Evolutionary conservation across 1,140 invertebrate species (phyloP).

Genomic region (Asobara japonica): DNA sequence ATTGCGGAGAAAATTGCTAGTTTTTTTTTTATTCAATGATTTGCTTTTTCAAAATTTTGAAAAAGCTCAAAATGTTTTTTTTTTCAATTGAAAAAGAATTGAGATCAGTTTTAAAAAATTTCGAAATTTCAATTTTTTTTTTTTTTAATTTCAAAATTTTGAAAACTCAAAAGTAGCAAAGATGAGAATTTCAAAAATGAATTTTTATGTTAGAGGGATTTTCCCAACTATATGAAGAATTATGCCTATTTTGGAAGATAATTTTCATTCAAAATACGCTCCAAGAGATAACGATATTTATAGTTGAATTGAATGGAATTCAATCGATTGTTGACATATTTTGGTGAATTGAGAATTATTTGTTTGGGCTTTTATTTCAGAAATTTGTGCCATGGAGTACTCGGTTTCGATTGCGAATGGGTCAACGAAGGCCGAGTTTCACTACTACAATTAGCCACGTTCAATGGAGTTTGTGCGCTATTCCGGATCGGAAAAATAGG

Average conservation of each 20-base stretch:
- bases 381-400: constrained; percentile 58
- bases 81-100: too few relatives aligned
- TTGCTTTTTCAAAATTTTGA: background rate
- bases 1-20: too few relatives aligned
- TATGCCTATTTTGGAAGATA: too few relatives aligned
- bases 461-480: constrained; percentile 71
- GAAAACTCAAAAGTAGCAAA: too few relatives aligned
- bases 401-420: constrained; percentile 82
- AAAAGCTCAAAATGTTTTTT: too few relatives aligned
- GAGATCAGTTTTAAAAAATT: too few relatives aligned
- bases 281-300: background rate
- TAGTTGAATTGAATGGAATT: background rate
- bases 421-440: constrained; percentile 71
- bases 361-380: constrained; percentile 45
- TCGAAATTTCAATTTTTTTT: too few relatives aligned
- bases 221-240: too few relatives aligned
- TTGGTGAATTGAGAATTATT: background rate
- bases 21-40: background rate
- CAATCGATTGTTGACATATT: background rate
- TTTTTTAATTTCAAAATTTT: too few relatives aligned
- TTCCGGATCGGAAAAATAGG: constrained; percentile 71
- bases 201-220: too few relatives aligned
- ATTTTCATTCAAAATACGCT: background rate
- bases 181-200: too few relatives aligned
- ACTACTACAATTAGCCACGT: constrained; percentile 73